Evolutionary conservation across 2,888 invertebrate genomes (phyloP).

Genomic region (Macrostomum cliftonense): DNA sequence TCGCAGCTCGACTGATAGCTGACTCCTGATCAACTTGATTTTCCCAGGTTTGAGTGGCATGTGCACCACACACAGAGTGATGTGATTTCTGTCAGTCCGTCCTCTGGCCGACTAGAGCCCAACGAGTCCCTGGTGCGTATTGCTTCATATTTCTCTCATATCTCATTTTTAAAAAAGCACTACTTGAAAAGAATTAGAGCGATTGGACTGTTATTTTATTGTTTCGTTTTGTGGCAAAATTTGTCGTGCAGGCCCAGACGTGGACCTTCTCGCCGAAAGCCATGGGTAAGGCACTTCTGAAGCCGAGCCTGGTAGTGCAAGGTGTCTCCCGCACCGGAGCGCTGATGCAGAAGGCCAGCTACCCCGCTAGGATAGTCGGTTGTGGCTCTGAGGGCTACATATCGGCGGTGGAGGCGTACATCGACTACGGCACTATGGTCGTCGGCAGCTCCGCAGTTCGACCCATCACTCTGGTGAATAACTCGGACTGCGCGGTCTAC

Average conservation of each 20-base stretch:
- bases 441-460: conserved; percentile 26
- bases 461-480: conserved; percentile 25
- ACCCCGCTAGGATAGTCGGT: conserved; percentile 25
- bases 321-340: conserved; percentile 24
- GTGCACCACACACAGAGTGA: conserved; percentile 4
- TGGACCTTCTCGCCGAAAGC: conserved; percentile 24
- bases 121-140: conserved; percentile 27
- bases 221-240: background rate
- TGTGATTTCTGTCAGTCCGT: conserved; percentile 26
- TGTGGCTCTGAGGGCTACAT: conserved; percentile 30
- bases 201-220: too few species aligned
- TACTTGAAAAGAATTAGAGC: too few species aligned
- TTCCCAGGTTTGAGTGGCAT: conserved; percentile 12
- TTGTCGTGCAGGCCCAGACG: conserved; percentile 18
- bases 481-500: conserved; percentile 28
- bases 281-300: conserved; percentile 27
- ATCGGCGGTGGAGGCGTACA: conserved; percentile 24
- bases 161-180: too few species aligned
- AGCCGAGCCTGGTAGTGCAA: conserved; percentile 26
- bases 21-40: too few species aligned
- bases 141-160: background rate
- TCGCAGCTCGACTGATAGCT: too few species aligned
- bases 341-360: conserved; percentile 20
- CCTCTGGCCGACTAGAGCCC: conserved; percentile 25
- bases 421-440: conserved; percentile 30